Percentiles rank a stretch among this genome's conserved stretches.
phyloP scores from a whole-genome alignment of 2,888 invertebrate species.

The Pogonocherus hispidulus region DNA sequence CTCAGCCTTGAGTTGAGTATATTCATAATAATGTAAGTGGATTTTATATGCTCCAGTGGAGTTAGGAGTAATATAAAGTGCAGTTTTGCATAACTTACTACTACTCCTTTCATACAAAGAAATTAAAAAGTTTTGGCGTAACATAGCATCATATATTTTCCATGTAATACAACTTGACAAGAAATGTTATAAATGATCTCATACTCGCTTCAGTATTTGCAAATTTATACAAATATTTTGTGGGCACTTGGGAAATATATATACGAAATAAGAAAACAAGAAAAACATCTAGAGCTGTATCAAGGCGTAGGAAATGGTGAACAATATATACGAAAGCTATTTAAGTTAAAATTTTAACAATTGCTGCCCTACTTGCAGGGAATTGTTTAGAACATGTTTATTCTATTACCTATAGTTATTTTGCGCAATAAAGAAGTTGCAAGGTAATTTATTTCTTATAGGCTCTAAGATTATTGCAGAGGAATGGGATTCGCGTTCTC shows the following conservation, averaged over 20 bases:
- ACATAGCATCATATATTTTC: constrained; percentile 31
- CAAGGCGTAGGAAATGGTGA: constrained; percentile 25
- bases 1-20: too few relatives aligned
- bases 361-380: constrained; percentile 1
- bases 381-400: constrained; percentile 12
- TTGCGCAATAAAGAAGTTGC: neutral
- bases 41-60: too few relatives aligned
- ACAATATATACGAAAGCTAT: constrained; percentile 35
- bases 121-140: constrained; percentile 23
- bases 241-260: constrained; percentile 47
- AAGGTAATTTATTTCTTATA: neutral
- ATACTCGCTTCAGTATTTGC: constrained; percentile 43
- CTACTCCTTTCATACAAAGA: constrained; percentile 13
- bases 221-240: constrained; percentile 48
- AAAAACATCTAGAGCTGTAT: constrained; percentile 37
- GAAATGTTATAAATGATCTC: constrained; percentile 48
- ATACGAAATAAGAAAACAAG: constrained; percentile 42
- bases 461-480: neutral
- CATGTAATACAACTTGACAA: constrained; percentile 37
- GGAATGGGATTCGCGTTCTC: neutral
- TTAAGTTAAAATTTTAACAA: constrained; percentile 38
- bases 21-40: too few relatives aligned
- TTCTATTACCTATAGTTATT: constrained; percentile 4
- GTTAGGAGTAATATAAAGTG: neutral
- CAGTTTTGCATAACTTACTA: neutral